These are phyloP conservation scores for Rhodeus uyekii DNA, from an alignment of 2,797 vertebrate genomes.

Conservation along the genomic window DNA sequence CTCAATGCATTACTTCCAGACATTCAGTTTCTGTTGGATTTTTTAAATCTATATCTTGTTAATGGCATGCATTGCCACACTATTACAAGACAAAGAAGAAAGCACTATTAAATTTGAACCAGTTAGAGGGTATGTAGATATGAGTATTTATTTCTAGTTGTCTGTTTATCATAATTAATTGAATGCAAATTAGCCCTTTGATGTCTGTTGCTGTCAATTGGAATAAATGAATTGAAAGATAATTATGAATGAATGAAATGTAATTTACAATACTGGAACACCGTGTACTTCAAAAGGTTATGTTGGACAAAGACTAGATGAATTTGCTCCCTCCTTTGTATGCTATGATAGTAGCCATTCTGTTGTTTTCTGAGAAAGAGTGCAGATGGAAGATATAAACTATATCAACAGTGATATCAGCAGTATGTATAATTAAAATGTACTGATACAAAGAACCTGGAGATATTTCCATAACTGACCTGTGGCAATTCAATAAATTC, in stretches of 20 bases:
- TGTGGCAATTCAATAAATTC: constrained; percentile 93
- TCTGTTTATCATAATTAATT: not conserved
- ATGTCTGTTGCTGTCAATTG: constrained; percentile 42
- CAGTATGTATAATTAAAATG: constrained; percentile 74
- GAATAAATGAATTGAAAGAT: constrained; percentile 58
- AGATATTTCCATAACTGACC: constrained; percentile 88
- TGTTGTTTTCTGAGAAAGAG: not conserved
- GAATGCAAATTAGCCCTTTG: constrained; percentile 11
- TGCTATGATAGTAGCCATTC: constrained; percentile 67
- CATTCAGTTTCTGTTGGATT: not conserved
- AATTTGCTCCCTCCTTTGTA: constrained; percentile 49
- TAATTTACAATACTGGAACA: constrained; percentile 14
- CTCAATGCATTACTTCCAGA: not conserved
- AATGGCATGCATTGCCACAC: not conserved
- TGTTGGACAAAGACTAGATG: constrained; percentile 23
- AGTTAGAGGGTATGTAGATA: constrained; percentile 26
- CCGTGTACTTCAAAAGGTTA: not conserved
- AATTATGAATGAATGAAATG: constrained; percentile 7
- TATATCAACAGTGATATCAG: not conserved
- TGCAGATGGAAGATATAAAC: not conserved
- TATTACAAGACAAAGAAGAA: constrained; percentile 28
- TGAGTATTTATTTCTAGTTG: constrained; percentile 61
- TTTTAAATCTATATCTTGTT: not conserved
- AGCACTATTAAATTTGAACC: constrained; percentile 9
- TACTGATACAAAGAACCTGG: constrained; percentile 78